phyloP scores from a whole-genome alignment of 2,888 invertebrate genomes.

The Lasioglossum calceatum region DNA sequence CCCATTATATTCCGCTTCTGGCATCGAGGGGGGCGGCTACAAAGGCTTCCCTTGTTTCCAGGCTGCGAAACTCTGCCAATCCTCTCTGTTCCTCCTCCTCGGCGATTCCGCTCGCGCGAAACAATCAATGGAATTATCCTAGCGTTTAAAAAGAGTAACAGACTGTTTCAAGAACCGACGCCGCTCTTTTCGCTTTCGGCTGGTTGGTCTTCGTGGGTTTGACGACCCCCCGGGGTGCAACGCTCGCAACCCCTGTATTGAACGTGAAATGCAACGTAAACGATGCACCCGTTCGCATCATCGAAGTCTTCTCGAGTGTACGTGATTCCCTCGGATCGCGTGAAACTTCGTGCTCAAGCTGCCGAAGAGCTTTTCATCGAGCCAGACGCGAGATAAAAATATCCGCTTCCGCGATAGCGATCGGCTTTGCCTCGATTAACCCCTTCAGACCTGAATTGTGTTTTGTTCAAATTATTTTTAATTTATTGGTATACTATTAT shows the following conservation, averaged over 20 bases:
- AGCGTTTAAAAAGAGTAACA: background rate
- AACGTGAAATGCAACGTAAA: background rate
- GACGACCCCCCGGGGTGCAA: constrained; percentile 39
- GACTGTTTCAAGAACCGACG: background rate
- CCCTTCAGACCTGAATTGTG: background rate
- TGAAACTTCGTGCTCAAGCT: constrained; percentile 27
- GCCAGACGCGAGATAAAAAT: constrained; percentile 2
- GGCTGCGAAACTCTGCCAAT: constrained; percentile 36
- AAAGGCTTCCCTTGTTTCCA: constrained; percentile 72
- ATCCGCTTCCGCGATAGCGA: background rate
- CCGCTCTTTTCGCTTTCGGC: no score
- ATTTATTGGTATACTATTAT: background rate
- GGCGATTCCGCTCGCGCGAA: constrained; percentile 22
- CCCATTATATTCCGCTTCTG: constrained; percentile 71
- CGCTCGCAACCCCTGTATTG: constrained; percentile 46
- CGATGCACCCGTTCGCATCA: background rate
- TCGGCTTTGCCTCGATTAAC: background rate
- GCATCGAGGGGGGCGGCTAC: constrained; percentile 55
- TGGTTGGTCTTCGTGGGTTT: constrained; percentile 38
- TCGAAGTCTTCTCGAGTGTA: constrained; percentile 23
- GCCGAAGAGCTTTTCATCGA: constrained; percentile 5
- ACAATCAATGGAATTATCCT: constrained; percentile 60
- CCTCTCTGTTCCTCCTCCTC: background rate
- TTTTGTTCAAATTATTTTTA: background rate
- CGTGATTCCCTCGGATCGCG: constrained; percentile 48